Evolutionary conservation across 2,113 vertebrate genomes (phyloP).

Genomic region (Deroptyus accipitrinus): DNA sequence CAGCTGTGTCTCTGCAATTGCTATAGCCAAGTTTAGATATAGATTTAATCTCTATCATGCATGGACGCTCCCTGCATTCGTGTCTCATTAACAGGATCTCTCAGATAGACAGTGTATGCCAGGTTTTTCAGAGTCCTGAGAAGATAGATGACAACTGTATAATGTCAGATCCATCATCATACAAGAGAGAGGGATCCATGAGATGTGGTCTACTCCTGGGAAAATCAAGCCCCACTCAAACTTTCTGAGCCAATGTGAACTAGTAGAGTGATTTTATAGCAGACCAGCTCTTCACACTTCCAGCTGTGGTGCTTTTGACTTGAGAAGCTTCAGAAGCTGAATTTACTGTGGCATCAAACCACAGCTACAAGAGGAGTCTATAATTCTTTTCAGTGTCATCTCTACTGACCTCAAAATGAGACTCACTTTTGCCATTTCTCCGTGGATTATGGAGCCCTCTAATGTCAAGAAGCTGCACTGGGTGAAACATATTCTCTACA

Average conservation of each 20-base stretch:
- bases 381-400: neutral
- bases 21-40: neutral
- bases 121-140: neutral
- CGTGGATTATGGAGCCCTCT: constrained; percentile 63
- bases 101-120: neutral
- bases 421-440: neutral
- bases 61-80: neutral
- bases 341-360: neutral
- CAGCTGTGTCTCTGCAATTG: neutral
- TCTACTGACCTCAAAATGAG: constrained; percentile 13
- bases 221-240: neutral
- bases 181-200: neutral
- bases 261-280: neutral
- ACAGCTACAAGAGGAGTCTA: neutral
- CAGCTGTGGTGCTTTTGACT: neutral
- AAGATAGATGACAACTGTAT: neutral
- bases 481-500: neutral
- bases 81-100: neutral
- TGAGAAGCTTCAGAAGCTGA: neutral
- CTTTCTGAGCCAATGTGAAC: neutral
- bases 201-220: neutral
- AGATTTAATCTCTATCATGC: neutral
- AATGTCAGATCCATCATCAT: neutral
- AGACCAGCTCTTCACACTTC: neutral
- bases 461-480: constrained; percentile 56